These are phyloP conservation scores for Diadema setosum DNA, from an alignment of 35 echinoderm and acorn worm genomes.

Conservation along the genomic window DNA sequence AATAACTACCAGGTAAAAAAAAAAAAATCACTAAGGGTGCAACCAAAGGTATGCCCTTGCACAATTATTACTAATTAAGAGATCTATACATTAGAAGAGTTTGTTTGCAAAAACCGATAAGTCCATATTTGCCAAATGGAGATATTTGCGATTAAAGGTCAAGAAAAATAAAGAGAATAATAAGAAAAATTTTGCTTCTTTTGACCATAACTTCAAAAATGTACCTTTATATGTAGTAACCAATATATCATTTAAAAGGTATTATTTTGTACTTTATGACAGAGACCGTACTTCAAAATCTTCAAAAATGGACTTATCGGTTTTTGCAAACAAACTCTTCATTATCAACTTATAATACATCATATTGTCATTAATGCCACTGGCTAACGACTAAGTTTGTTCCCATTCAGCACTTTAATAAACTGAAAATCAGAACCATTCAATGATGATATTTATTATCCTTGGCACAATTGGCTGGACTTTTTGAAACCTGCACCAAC, in stretches of 20 bases:
- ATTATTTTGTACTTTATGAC: too few relatives aligned
- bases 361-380: too few relatives aligned
- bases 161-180: too few relatives aligned
- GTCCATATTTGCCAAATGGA: neutral
- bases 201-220: too few relatives aligned
- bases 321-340: too few relatives aligned
- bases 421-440: neutral
- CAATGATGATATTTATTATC: neutral
- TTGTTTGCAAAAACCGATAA: neutral
- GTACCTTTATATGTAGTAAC: too few relatives aligned
- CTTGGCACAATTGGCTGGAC: neutral
- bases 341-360: too few relatives aligned
- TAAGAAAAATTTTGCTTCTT: too few relatives aligned
- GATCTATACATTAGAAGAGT: neutral
- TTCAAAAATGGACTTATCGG: too few relatives aligned
- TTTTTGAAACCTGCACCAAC: neutral
- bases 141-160: neutral
- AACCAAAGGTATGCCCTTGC: neutral
- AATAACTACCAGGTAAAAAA: neutral
- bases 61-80: neutral
- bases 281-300: too few relatives aligned
- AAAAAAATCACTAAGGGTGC: neutral
- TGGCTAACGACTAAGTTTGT: too few relatives aligned
- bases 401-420: neutral
- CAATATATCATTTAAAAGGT: too few relatives aligned